Evolutionary conservation across 2,797 vertebrate species (phyloP), one percentile per base, ranked within the genome.

Genomic region (Rhynchotus rufescens): DNA sequence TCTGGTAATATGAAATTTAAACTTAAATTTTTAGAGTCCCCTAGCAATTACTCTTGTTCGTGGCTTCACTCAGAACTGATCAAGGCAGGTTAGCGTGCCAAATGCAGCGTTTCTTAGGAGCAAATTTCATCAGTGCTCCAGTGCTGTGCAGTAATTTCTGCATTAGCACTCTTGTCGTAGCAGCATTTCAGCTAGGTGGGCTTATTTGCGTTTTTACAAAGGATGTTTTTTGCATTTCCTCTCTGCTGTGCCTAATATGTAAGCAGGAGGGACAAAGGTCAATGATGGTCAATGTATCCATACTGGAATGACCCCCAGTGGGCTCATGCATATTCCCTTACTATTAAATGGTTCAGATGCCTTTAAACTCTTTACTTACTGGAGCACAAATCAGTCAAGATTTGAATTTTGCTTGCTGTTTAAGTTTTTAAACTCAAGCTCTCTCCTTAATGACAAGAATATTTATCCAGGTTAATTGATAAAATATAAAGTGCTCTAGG

Each of bases 391-490:
- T 80, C 54, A 65, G 81, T 80, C 74, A 82, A 44, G 36, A 95
- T 96, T 94, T 96, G 66, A 80, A 94, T 96, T 95, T 92, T 92
- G 88, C 84, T 94, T 89, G 75, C 65, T 89, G 65, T 56, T 91
- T 56, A 82, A 89, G 40, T 64, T 94, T 94, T 82, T 45, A 81
- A 88, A 93, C 60, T 69, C 68, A 52, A 75, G 34, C 28, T 92
- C 54, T 30, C 47, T 68, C 42, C 22, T 20, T 88, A 89, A 86
- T 12, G 61, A 84, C 52, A 83, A 73, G 78, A 89, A 94, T 95
- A 89, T 92, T 88, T 93, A 95, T 67, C 78, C 78, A 86, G 86
- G 82, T 90, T 95, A 96, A 97, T 83, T 94, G 90, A 94, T 86
- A 80, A 86, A 93, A 88, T 84, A 82, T 49, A 71, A 91, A 96